These are phyloP conservation scores for Danaus chrysippus DNA, from an alignment of 2,888 invertebrate species.

Conservation along the genomic window DNA sequence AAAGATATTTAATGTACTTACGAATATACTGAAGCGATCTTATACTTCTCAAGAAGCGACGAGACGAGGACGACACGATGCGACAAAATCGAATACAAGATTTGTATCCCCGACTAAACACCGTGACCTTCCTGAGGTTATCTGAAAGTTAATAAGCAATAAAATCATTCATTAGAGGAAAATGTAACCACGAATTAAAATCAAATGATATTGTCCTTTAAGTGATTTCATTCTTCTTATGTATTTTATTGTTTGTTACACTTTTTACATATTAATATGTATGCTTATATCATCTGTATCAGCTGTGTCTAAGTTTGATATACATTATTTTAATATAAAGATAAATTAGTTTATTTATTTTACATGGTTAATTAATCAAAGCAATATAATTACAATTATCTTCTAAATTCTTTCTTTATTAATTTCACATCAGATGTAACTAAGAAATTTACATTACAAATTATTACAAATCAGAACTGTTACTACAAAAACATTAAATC, in stretches of 20 bases:
- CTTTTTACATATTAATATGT: no score
- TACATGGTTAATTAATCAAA: no score
- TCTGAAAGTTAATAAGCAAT: constrained; percentile 15
- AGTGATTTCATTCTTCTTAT: no score
- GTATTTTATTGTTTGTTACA: no score
- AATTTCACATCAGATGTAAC: not conserved
- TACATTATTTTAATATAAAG: no score
- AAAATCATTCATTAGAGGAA: not conserved
- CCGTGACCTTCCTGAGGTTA: constrained; percentile 3
- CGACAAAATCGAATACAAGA: not conserved
- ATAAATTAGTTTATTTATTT: no score
- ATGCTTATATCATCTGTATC: no score
- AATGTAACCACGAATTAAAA: not conserved
- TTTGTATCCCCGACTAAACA: not conserved
- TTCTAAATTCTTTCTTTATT: not conserved
- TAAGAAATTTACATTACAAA: not conserved
- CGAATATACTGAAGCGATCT: constrained; percentile 5
- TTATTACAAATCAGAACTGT: not conserved
- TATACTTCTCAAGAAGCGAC: not conserved
- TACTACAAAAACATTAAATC: not conserved
- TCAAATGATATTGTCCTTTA: not conserved
- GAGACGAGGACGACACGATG: constrained; percentile 6
- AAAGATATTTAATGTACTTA: constrained; percentile 8
- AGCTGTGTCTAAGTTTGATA: no score
- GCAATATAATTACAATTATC: no score